Percentiles rank a stretch among this genome's conserved stretches.
Conservation (phyloP, 2,113 vertebrate genomes). For the Peromyscus maniculatus region DNA sequence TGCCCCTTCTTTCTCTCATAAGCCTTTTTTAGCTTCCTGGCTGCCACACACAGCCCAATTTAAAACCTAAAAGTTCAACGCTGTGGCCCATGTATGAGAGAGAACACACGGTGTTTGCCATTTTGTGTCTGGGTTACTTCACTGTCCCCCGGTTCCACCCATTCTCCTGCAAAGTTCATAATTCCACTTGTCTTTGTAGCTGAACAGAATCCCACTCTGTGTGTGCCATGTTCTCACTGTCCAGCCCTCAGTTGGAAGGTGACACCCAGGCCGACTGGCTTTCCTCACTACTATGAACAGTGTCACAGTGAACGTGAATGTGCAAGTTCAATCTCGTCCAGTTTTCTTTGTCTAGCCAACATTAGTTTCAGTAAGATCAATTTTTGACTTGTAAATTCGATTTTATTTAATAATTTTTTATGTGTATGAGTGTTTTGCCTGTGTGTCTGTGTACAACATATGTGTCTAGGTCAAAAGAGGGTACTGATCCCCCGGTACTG, state of each 20-base stretch:
- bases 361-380: not conserved
- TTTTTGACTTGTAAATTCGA: not conserved
- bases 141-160: not conserved
- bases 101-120: not conserved
- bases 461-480: not conserved
- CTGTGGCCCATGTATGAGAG: not conserved
- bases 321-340: not conserved
- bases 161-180: not conserved
- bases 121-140: not conserved
- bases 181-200: not conserved
- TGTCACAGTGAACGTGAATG: too few species aligned
- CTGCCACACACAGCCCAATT: not conserved
- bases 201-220: not conserved
- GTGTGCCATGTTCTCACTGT: not conserved
- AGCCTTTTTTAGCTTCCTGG: not conserved
- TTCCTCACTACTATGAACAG: not conserved
- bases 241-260: not conserved
- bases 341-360: not conserved
- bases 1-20: not conserved
- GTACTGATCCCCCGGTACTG: not conserved
- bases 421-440: not conserved
- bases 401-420: not conserved
- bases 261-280: not conserved
- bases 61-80: not conserved
- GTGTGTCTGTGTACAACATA: not conserved